Evolutionary conservation across 1,140 invertebrate species (phyloP), one percentile per base, ranked within the genome.

Genomic region (Diploscapter pachys): DNA sequence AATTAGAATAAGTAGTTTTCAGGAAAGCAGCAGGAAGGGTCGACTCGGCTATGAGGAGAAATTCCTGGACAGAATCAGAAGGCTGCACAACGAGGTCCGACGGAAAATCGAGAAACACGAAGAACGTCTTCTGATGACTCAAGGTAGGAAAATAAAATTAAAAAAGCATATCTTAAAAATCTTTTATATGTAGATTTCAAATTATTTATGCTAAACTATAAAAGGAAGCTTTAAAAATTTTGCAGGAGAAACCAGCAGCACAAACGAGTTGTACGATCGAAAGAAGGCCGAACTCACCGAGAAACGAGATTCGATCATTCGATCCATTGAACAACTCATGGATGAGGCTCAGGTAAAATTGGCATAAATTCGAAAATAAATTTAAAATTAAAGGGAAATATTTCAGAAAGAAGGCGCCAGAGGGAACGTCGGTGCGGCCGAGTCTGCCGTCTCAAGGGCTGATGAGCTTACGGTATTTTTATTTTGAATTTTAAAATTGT

Each of bases 71-170:
- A 13, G 71, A 31, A 61, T 65, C 50, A 65, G 66, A 4, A 59
- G 67, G 13, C 54, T 75, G 50, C 57, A 72, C 9, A 61, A 62
- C 50, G 76, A 77, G 31, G 72, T 77, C 3, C 72, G 63, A 11
- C 61, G 69, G 3, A 77, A 77, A 49, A 77, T 77, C 53, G 61
- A 77, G 31, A 68, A 70, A 63, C 66, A 77, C 63, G 72, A 77
- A 55, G 65, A 77, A 4, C 31, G 76, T 6, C 55, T 77, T 9
- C 49, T 50, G 8, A 55, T 63, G 9, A 77, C 76, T 8, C 76
- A 77, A 54, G 64, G 70, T 1, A 31, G 31, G 31, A 31, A 31
- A 31, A 31, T 31, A 31, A 31, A 31, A n/a, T n/a, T n/a, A n/a
- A n/a, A n/a, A n/a, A n/a, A n/a, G 31, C 31, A 31, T 31, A 31